A percentile compares a stretch with the other conserved stretches of the same genome.
Conservation (phyloP, 2,113 vertebrate genomes). For the Macrotus californicus region DNA sequence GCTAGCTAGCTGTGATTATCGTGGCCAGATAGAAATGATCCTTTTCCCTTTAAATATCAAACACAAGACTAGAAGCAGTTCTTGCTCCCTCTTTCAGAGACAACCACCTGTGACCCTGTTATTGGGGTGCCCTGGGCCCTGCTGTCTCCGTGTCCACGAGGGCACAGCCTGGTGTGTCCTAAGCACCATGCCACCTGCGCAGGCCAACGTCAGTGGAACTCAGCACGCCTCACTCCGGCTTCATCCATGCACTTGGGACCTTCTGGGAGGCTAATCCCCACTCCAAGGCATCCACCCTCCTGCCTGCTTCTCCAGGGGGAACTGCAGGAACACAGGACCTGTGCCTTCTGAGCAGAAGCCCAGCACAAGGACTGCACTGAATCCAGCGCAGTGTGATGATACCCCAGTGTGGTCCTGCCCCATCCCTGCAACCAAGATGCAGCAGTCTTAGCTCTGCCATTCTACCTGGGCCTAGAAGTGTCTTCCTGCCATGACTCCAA, state of each 20-base stretch:
- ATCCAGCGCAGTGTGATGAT: not conserved
- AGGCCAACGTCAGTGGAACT: not conserved
- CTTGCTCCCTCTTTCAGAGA: not conserved
- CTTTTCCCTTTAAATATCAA: not conserved
- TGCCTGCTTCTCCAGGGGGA: not conserved
- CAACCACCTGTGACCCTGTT: too few relatives aligned
- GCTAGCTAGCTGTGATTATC: not conserved
- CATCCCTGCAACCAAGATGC: not conserved
- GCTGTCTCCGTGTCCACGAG: not conserved
- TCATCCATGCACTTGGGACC: too few relatives aligned
- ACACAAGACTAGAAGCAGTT: not conserved
- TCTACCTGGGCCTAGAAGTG: not conserved
- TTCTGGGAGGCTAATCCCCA: not conserved
- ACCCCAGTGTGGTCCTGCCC: not conserved
- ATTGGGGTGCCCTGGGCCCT: not conserved
- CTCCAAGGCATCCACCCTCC: not conserved
- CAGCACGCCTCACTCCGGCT: fast-evolving
- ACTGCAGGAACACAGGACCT: not conserved
- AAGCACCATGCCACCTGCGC: not conserved
- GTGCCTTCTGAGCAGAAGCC: fast-evolving
- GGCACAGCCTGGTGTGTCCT: not conserved
- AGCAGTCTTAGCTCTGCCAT: not conserved
- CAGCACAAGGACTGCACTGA: not conserved
- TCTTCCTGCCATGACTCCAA: not conserved
- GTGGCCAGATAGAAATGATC: too few relatives aligned